A percentile compares a stretch with the other conserved stretches of the same genome.
Evolutionary conservation across 2,888 invertebrate species (phyloP).

Genomic region (Trichacis sp.): DNA sequence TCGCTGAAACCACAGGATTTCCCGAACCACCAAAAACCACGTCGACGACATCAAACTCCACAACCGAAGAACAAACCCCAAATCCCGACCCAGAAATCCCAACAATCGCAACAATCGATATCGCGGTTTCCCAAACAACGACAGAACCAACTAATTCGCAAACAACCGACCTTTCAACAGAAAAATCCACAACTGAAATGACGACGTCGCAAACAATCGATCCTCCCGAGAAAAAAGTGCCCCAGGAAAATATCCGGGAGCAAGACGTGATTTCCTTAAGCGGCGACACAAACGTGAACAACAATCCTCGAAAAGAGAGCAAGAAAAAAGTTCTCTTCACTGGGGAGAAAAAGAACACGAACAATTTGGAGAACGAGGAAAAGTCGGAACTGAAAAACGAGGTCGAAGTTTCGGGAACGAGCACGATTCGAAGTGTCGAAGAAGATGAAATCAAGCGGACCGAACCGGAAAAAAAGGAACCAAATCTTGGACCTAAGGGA

Average conservation of each 20-base stretch:
- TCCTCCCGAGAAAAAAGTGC: constrained; percentile 9
- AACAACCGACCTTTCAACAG: neutral
- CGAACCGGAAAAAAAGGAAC: constrained; percentile 10
- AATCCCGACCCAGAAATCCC: constrained; percentile 1
- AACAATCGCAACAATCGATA: constrained; percentile 31
- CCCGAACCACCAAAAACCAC: constrained; percentile 1
- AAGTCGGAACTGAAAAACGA: constrained; percentile 51
- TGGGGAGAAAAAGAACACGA: constrained; percentile 34
- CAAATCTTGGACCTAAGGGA: constrained; percentile 46
- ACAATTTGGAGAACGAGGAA: constrained; percentile 37
- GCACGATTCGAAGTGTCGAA: neutral
- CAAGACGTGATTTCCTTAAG: constrained; percentile 48
- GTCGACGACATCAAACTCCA: neutral
- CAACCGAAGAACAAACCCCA: neutral
- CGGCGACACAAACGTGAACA: constrained; percentile 56
- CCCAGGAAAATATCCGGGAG: constrained; percentile 9
- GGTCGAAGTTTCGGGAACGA: constrained; percentile 49
- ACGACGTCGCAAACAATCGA: neutral
- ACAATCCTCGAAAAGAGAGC: constrained; percentile 26
- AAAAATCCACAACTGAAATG: constrained; percentile 5
- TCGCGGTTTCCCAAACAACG: neutral
- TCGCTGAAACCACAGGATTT: neutral
- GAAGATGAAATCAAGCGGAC: neutral
- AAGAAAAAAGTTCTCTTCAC: constrained; percentile 23
- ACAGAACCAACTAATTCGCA: neutral